Evolutionary conservation across 2,888 invertebrate genomes (phyloP).

Genomic region (Heliothis peltigera): DNA sequence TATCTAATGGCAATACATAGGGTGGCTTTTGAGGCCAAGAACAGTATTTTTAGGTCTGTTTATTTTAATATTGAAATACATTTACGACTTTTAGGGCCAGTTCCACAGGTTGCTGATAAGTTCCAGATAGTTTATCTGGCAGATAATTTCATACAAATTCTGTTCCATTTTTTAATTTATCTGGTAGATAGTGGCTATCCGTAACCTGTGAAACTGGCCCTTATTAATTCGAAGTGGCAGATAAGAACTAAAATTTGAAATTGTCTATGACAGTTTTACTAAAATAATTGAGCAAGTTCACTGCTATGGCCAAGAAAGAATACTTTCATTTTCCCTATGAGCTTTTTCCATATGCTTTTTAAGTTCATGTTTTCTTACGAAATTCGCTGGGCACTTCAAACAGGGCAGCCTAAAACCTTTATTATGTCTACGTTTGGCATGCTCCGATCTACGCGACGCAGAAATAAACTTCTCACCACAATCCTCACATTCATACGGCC

Average conservation of each 20-base stretch:
- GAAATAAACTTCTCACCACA: constrained; percentile 84
- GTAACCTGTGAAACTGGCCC: no score
- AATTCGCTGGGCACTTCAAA: constrained; percentile 71
- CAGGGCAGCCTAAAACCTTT: constrained; percentile 76
- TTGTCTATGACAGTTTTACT: background rate
- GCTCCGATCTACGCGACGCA: constrained; percentile 81
- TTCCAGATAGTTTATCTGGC: no score
- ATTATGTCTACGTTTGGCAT: constrained; percentile 82
- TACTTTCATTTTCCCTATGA: constrained; percentile 62
- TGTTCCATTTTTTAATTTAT: no score
- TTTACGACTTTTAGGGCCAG: no score
- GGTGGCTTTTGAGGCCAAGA: no score
- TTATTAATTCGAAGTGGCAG: background rate
- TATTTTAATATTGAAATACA: no score
- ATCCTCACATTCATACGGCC: constrained; percentile 82
- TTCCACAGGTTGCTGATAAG: no score
- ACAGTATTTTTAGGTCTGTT: no score
- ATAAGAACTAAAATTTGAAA: background rate
- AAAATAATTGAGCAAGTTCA: background rate
- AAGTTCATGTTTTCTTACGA: constrained; percentile 77
- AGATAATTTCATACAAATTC: no score
- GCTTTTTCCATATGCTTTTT: constrained; percentile 76
- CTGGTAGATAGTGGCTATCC: no score
- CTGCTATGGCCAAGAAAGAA: constrained; percentile 18
- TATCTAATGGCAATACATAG: no score